Evolutionary conservation across 2,797 vertebrate species (phyloP).

Genomic region (Phrynocephalus vlangalii): DNA sequence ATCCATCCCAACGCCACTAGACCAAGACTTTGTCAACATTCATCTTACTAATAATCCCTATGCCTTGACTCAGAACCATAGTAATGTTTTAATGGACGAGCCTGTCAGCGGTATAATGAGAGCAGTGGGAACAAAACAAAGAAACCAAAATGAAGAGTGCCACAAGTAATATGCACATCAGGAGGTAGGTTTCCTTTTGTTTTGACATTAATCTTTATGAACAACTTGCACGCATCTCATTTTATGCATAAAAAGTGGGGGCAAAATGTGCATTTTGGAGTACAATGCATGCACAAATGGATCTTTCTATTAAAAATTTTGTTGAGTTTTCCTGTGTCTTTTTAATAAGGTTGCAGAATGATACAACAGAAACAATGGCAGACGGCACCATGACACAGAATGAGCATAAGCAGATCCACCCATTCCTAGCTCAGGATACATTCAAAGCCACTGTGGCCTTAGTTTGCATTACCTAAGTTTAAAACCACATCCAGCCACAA

Average conservation of each 20-base stretch:
- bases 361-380: no score
- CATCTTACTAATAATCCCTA: conserved; percentile 36
- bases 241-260: not conserved
- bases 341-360: not conserved
- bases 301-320: not conserved
- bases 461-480: conserved; percentile 3
- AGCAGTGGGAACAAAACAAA: not conserved
- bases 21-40: conserved; percentile 32
- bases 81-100: not conserved
- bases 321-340: not conserved
- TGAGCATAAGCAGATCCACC: not conserved
- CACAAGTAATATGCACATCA: not conserved
- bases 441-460: not conserved
- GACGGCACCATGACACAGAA: not conserved
- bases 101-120: not conserved
- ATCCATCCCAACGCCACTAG: conserved; percentile 39
- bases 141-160: not conserved
- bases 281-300: not conserved
- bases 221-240: not conserved
- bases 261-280: not conserved
- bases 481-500: not conserved
- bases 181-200: not conserved
- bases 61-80: not conserved
- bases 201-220: not conserved
- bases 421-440: not conserved